Percentiles rank a stretch among this genome's conserved stretches.
These are phyloP conservation scores for Syngnathus scovelli DNA, from an alignment of 2,113 vertebrate genomes.

Conservation along the genomic window DNA sequence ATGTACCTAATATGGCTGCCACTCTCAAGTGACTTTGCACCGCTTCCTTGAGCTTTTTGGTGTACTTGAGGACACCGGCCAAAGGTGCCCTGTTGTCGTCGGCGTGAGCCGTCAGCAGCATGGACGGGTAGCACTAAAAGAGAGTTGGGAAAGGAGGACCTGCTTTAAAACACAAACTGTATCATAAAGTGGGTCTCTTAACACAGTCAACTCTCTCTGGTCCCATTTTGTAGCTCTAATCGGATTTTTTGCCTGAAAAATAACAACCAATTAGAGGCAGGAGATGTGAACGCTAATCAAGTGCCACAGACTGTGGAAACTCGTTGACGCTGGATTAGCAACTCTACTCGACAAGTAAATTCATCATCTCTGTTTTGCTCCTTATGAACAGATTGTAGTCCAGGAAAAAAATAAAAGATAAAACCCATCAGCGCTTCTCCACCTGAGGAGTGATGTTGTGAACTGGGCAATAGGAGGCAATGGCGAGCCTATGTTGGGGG, in stretches of 20 bases:
- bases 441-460: constrained; percentile 93
- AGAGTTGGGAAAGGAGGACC: not conserved
- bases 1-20: constrained; percentile 39
- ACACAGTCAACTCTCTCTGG: too few species aligned
- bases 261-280: too few species aligned
- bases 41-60: constrained; percentile 73
- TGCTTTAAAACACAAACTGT: not conserved
- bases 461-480: constrained; percentile 88
- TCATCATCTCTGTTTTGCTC: too few species aligned
- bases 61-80: constrained; percentile 77
- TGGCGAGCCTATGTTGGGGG: constrained; percentile 70
- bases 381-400: too few species aligned
- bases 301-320: too few species aligned
- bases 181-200: too few species aligned
- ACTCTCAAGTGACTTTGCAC: constrained; percentile 52
- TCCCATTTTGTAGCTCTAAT: too few species aligned
- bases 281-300: too few species aligned
- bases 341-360: too few species aligned
- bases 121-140: constrained; percentile 81
- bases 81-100: constrained; percentile 78
- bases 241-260: too few species aligned
- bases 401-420: too few species aligned
- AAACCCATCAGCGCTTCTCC: not conserved
- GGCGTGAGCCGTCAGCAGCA: constrained; percentile 86
- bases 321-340: too few species aligned